A percentile compares a stretch with the other conserved stretches of the same genome.
phyloP scores from a whole-genome alignment of 37 sponge, comb jelly and placozoan genomes.

The Petrosia ficiformis region DNA sequence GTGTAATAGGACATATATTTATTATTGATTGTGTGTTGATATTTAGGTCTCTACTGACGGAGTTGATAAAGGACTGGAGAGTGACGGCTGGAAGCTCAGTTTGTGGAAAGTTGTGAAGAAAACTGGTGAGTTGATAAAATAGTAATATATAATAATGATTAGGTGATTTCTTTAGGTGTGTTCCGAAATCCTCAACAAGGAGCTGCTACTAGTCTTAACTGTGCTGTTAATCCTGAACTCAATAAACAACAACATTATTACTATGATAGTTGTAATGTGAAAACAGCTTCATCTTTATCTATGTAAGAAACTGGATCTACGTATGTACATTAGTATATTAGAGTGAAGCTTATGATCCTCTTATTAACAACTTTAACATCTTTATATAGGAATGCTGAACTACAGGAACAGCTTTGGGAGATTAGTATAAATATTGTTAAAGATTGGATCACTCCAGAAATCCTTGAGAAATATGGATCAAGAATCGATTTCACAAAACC shows the following conservation, averaged over 20 bases:
- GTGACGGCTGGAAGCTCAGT: neutral
- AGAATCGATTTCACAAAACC: no score
- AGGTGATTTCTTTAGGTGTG: no score
- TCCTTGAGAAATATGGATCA: slow-evolving; percentile 53
- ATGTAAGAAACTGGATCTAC: slow-evolving; percentile 7
- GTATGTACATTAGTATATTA: neutral
- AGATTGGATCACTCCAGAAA: slow-evolving; percentile 39
- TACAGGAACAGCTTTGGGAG: slow-evolving; percentile 65
- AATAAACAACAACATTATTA: slow-evolving; percentile 54
- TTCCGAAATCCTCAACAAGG: slow-evolving; percentile 39
- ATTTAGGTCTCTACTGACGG: neutral
- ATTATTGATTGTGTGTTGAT: neutral
- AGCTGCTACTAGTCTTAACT: slow-evolving; percentile 66
- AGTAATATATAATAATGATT: neutral
- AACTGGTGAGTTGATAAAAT: neutral
- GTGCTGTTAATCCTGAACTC: slow-evolving; percentile 70
- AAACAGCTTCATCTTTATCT: no score
- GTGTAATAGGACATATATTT: neutral
- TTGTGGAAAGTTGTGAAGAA: neutral
- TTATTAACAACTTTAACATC: no score
- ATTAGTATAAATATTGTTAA: slow-evolving; percentile 33
- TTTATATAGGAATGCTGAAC: slow-evolving; percentile 40
- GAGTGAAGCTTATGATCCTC: no score
- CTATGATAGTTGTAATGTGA: slow-evolving; percentile 48
- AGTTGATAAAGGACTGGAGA: neutral